Evolutionary conservation across 2,113 vertebrate species (phyloP).

Genomic region (Catharus bicknelli): DNA sequence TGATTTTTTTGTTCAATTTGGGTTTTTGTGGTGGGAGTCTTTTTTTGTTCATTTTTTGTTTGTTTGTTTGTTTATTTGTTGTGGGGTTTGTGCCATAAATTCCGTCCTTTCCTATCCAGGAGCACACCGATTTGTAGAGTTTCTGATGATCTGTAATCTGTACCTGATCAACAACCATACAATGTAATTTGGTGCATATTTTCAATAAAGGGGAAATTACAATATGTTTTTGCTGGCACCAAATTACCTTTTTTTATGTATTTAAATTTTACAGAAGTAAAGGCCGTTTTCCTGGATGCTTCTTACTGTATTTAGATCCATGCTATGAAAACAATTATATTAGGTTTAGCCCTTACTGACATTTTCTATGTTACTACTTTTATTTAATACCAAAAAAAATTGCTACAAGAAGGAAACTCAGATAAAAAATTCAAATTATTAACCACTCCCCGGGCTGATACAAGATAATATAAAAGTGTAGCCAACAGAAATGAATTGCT

Average conservation of each 20-base stretch:
- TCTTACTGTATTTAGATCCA: not conserved
- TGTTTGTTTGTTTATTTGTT: not conserved
- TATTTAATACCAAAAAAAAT: not conserved
- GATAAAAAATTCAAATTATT: not conserved
- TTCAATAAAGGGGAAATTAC: conserved; percentile 7
- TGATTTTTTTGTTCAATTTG: not conserved
- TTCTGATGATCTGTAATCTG: not conserved
- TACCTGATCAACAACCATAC: not conserved
- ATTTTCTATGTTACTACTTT: not conserved
- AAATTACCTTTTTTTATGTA: conserved; percentile 11
- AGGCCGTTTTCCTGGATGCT: not conserved
- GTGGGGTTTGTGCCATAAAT: not conserved
- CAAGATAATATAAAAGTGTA: not conserved
- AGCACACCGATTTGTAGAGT: not conserved
- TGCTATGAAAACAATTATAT: conserved; percentile 7
- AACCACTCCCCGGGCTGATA: not conserved
- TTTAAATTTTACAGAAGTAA: conserved; percentile 22
- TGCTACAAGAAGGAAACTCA: not conserved
- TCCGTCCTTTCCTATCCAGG: not conserved
- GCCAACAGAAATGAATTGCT: not conserved
- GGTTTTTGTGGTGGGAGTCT: fast-evolving
- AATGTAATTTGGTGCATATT: not conserved
- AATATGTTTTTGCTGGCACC: conserved; percentile 7
- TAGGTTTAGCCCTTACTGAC: not conserved
- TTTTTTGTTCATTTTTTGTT: not conserved